Base-by-base conservation (phyloP, 2,797 vertebrate species). In the Alosa sapidissima region DNA sequence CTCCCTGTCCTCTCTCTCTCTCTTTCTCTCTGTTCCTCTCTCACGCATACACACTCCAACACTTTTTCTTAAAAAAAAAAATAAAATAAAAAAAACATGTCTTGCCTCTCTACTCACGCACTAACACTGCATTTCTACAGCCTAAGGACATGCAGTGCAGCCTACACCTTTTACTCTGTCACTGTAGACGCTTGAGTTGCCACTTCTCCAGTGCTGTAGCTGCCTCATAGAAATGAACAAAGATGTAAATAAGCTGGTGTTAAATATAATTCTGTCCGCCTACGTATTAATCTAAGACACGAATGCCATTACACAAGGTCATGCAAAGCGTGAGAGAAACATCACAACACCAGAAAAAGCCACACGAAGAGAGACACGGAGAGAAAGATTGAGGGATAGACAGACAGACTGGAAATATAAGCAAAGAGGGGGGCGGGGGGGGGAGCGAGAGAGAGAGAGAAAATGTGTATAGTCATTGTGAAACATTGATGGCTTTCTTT, bases 401-500 rank as follows among this genome's bases (percentile, higher is more conserved):
- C 45, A 75, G 0, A 6, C 7, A n/a, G 62, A 14, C 14, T 5
- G 45, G 58, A 48, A 14, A 0, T 2, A 5, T 65, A 1, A 55
- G 28, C 84, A 11, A 54, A 41, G 51, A 19, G 28, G 19, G 7
- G 19, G 10, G 55, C 83, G 68, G 36, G 52, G 19, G 24, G n/a
- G 7, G 19, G 10, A 47, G 72, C 72, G 82, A 51, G 7, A 62
- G 88, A 84, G 88, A 84, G 72, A 82, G 45, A 49, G 2, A 1
- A 45, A 48, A 33, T n/a, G 85, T 87, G 83, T 87, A 91, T 91
- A 91, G 91, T 93, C 92, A 91, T 5, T 75, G 13, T 75, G 68
- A 75, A 75, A 75, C 68, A 75, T 75, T 75, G 68, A 75, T 75
- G 68, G 36, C 68, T 75, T 72, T 28, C 65, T 72, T 72, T 72